Percentiles rank a stretch among this genome's conserved stretches.
Conservation (phyloP, 64 coral and sea anemone species). For the Cladopsammia gracilis region DNA sequence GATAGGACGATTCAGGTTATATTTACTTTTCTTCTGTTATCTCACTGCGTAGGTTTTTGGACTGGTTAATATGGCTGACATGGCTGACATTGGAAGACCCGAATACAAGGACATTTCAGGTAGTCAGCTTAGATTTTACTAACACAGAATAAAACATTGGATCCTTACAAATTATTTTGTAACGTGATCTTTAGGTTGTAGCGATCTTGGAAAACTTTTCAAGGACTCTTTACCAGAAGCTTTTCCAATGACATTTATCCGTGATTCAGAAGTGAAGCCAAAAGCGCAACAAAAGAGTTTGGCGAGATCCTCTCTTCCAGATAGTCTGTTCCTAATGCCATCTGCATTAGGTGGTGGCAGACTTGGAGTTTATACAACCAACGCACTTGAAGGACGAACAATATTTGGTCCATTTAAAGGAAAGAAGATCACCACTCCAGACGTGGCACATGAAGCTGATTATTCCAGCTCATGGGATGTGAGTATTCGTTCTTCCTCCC, state of each 20-base stretch:
- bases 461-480: background rate
- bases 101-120: too few species aligned
- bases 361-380: conserved; percentile 36
- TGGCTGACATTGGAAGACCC: too few species aligned
- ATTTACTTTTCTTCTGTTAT: too few species aligned
- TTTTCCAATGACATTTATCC: background rate
- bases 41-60: too few species aligned
- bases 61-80: too few species aligned
- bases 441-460: background rate
- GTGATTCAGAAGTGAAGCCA: background rate
- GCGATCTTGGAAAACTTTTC: background rate
- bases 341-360: conserved; percentile 27
- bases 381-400: background rate
- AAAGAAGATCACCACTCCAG: conserved; percentile 6
- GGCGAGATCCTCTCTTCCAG: conserved; percentile 38
- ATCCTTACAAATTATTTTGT: too few species aligned
- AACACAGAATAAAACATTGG: too few species aligned
- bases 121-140: too few species aligned
- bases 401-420: conserved; percentile 51
- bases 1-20: too few species aligned
- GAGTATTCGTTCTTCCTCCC: background rate
- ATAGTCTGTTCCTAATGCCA: conserved; percentile 1
- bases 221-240: background rate
- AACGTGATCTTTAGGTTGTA: background rate
- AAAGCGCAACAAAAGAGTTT: background rate